Base-by-base conservation (phyloP, 2,797 vertebrate genomes). In the Rostrhamus sociabilis region DNA sequence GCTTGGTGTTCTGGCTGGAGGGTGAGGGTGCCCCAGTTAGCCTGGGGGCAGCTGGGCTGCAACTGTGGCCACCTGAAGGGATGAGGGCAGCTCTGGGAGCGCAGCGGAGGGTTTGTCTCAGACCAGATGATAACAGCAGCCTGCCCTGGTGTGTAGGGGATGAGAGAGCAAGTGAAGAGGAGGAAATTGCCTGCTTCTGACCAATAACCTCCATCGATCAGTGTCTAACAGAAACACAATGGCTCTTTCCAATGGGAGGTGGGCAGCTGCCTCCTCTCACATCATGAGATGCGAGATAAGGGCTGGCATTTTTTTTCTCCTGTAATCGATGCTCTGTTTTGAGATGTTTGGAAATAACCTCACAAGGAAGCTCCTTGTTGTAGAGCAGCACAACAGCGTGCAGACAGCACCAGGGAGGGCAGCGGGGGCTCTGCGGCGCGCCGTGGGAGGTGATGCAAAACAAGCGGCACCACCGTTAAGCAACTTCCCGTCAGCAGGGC, bases 401-500 rank as follows among this genome's bases (percentile, higher is more conserved):
- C 79, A 43, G 6, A 56, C 27, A 47, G 86, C n/a, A 6, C 21
- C 0, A 1, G 34, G 56, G 52, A 80, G 45, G 77, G 45, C 4
- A 8, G 72, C 0, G 1, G 48, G 81, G 78, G 78, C 87, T 95
- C 36, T 0, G 0, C 0, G 1, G 42, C 8, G 3, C 1, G 7
- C 56, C 0, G n/a, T 62, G 91, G 92, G 81, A 89, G 92, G 71
- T 38, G 84, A 89, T 86, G 95, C 94, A 97, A 96, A 97, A 63
- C 38, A 56, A 82, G 79, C 3, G 0, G 76, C 55, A 34, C 53
- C 86, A 68, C 92, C 84, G 4, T 93, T 55, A 67, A 97, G 96
- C 89, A 94, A 95, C 18, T 97, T 97, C 96, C 96, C 22, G 26
- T 97, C 95, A 95, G 82, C 86, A 12, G 86, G 56, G 48, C 36